Percentiles rank a stretch among this genome's conserved stretches.
Evolutionary conservation across 2,113 vertebrate genomes (phyloP).

Genomic region (Lamprotornis superbus): DNA sequence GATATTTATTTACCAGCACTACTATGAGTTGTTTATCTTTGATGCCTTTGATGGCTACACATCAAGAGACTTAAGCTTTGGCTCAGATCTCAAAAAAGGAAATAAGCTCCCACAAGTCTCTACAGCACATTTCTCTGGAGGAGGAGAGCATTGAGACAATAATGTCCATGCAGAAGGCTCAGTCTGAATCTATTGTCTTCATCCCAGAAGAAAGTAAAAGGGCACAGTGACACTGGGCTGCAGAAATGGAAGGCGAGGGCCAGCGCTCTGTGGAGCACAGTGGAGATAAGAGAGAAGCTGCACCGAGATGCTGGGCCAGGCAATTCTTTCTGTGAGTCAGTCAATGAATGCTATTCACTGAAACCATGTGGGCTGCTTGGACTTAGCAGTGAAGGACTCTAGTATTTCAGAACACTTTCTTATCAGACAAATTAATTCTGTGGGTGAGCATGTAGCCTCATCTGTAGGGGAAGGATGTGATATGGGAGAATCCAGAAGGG

Average conservation of each 20-base stretch:
- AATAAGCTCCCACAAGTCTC: not conserved
- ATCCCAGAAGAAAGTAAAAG: not conserved
- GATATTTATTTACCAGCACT: not conserved
- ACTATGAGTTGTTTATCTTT: not conserved
- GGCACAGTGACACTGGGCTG: not conserved
- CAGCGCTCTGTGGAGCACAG: fast-evolving
- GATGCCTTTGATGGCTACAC: not conserved
- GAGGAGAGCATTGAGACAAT: not conserved
- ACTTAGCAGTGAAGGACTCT: not conserved
- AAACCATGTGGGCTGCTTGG: not conserved
- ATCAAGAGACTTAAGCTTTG: not conserved
- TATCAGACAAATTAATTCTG: not conserved
- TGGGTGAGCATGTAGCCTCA: not conserved
- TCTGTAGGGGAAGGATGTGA: not conserved
- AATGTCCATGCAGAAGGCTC: not conserved
- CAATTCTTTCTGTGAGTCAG: not conserved
- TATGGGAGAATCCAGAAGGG: not conserved
- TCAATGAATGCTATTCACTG: not conserved
- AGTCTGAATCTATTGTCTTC: not conserved
- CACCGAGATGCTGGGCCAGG: not conserved
- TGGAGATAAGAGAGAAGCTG: not conserved
- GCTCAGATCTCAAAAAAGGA: not conserved
- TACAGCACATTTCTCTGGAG: not conserved
- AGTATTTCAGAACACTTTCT: not conserved
- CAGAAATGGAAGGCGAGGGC: not conserved